Base-by-base conservation (phyloP, 2,888 invertebrate species). In the Thecocarcelia acutangulata region DNA sequence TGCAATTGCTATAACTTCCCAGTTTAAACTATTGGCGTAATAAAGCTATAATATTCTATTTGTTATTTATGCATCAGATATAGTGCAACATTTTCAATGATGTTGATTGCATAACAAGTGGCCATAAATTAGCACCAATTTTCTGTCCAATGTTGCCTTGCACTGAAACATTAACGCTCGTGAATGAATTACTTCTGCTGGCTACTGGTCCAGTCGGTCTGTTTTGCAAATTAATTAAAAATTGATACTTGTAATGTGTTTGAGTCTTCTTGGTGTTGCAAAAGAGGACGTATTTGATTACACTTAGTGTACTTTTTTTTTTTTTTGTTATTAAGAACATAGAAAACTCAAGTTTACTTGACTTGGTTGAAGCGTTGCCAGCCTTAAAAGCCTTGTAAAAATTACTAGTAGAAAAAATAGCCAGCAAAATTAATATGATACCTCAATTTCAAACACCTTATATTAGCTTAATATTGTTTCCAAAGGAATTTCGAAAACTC, bases 31-130 rank as follows among this genome's bases (percentile, higher is more conserved):
- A 59, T 33, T 52, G 54, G 46, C 66, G 48, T 72, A 75, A 80
- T 80, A 61, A 59, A 75, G 75, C 61, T 66, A 72, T 70, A 70
- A 66, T 52, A 66, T 77, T 81, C 72, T 68, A 63, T 68, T 64
- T 50, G 58, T 77, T 52, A 81, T 77, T 81, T 81, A 77, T 81
- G 77, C 63, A 73, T 73, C 77, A 69, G 77, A 77, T 81, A 54
- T 63, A 52, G 50, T 68, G 17, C 58, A 68, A 61, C 48, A 61
- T 66, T 54, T 68, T 59, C 68, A 56, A 68, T 61, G 50, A 77
- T 80, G 75, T 58, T 68, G 75, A 76, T 76, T 80, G 48, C 72
- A 72, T 74, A 73, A 81, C 56, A 69, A 73, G 58, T 58, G 48
- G 58, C 37, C 58, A 81, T 81, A 81, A 81, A 81, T 77, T 81